Percentiles rank a stretch among this genome's conserved stretches.
These are phyloP conservation scores for Lagodon rhomboides DNA, from an alignment of 2,797 vertebrate species.

Conservation along the genomic window DNA sequence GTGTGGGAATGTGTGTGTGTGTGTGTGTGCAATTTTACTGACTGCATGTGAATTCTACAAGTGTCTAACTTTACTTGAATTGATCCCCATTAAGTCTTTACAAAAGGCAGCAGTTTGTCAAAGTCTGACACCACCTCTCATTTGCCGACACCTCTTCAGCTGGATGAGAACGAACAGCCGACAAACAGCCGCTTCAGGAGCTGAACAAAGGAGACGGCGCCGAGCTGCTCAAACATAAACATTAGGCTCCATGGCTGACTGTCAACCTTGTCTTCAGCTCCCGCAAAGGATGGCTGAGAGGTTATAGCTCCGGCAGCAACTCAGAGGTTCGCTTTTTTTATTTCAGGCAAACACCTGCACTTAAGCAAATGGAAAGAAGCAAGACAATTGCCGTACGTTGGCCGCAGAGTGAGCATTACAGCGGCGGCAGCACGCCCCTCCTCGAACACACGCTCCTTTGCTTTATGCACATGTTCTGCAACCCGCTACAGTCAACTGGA, in stretches of 20 bases:
- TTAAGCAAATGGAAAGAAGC: constrained; percentile 21
- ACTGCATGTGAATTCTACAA: constrained; percentile 41
- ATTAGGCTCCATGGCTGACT: constrained; percentile 35
- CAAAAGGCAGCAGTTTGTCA: constrained; percentile 62
- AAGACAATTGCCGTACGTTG: constrained; percentile 34
- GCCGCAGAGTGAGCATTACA: constrained; percentile 23
- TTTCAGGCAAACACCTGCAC: constrained; percentile 49
- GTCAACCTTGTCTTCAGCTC: constrained; percentile 46
- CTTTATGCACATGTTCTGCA: constrained; percentile 41
- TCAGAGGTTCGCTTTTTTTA: constrained; percentile 1
- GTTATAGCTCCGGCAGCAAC: constrained; percentile 37
- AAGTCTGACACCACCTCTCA: constrained; percentile 49
- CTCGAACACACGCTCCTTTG: neutral
- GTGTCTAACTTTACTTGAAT: constrained; percentile 60
- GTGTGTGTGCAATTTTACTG: constrained; percentile 14
- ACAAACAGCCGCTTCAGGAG: constrained; percentile 46
- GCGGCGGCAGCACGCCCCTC: neutral
- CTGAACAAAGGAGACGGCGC: constrained; percentile 39
- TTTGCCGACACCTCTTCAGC: constrained; percentile 50
- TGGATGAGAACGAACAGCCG: constrained; percentile 43
- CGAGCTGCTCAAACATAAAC: constrained; percentile 46
- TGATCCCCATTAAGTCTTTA: constrained; percentile 64
- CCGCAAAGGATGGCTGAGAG: constrained; percentile 9
- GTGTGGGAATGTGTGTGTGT: constrained; percentile 35
- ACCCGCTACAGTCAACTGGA: constrained; percentile 44